Evolutionary conservation across 2,888 invertebrate species (phyloP).

Genomic region (Drosophila barbarae): DNA sequence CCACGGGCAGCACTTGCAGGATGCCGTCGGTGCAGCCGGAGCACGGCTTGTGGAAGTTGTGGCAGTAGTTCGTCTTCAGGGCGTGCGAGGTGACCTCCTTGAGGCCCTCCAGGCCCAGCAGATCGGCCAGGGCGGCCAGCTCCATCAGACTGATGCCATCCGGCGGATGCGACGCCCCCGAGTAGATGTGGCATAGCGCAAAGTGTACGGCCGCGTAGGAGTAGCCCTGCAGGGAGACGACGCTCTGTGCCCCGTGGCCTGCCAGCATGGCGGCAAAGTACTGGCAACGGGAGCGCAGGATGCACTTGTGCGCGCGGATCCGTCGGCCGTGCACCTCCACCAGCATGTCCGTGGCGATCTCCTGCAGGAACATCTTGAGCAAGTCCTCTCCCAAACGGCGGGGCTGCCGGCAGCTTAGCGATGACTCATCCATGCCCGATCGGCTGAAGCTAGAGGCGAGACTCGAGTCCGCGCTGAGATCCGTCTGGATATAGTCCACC

Average conservation of each 20-base stretch:
- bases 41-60: slow-evolving; percentile 97
- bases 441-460: slow-evolving; percentile 82
- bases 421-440: slow-evolving; percentile 81
- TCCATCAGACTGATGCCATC: slow-evolving; percentile 92
- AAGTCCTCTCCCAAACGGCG: slow-evolving; percentile 91
- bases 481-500: slow-evolving; percentile 80
- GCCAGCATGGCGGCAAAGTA: slow-evolving; percentile 95
- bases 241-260: slow-evolving; percentile 91
- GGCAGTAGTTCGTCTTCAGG: slow-evolving; percentile 93
- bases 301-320: slow-evolving; percentile 94
- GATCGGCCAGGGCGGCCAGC: slow-evolving; percentile 92
- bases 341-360: slow-evolving; percentile 92
- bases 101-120: slow-evolving; percentile 93
- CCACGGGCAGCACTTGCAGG: slow-evolving; percentile 91
- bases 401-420: slow-evolving; percentile 80
- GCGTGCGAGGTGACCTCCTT: slow-evolving; percentile 95
- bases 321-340: slow-evolving; percentile 90
- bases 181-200: slow-evolving; percentile 95
- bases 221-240: slow-evolving; percentile 91
- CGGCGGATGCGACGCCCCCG: slow-evolving; percentile 93
- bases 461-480: slow-evolving; percentile 82
- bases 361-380: slow-evolving; percentile 93
- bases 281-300: slow-evolving; percentile 93
- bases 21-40: slow-evolving; percentile 92
- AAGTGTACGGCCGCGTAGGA: slow-evolving; percentile 92